A percentile compares a stretch with the other conserved stretches of the same genome.
phyloP scores from a whole-genome alignment of 2,113 vertebrate genomes.

The Oncorhynchus gorbuscha region DNA sequence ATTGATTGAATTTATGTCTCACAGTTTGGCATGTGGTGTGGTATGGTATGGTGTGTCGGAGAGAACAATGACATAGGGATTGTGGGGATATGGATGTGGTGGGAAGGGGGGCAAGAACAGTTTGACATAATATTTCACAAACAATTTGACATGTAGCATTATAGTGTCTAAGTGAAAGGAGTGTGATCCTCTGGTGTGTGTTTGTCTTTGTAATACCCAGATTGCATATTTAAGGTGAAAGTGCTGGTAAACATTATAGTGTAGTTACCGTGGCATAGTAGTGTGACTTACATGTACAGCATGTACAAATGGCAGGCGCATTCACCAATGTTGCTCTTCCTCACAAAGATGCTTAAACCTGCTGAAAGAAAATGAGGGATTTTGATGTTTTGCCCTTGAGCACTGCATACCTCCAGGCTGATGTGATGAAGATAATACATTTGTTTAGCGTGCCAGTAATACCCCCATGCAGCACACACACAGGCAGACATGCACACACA shows the following conservation, averaged over 20 bases:
- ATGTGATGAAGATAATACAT: constrained; percentile 60
- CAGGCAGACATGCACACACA: background rate
- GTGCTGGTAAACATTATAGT: constrained; percentile 33
- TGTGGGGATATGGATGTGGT: too few relatives aligned
- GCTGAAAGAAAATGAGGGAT: constrained; percentile 42
- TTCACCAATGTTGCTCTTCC: constrained; percentile 47
- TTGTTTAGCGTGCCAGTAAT: constrained; percentile 57
- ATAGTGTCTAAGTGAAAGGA: too few relatives aligned
- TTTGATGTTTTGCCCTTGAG: constrained; percentile 51
- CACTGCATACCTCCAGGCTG: constrained; percentile 46
- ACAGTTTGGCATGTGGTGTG: too few relatives aligned
- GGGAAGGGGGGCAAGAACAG: too few relatives aligned
- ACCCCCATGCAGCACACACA: background rate
- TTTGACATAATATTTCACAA: too few relatives aligned
- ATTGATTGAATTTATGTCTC: too few relatives aligned
- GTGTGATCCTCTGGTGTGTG: background rate
- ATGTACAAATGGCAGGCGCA: constrained; percentile 30
- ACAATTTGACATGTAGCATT: too few relatives aligned
- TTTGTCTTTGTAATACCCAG: constrained; percentile 38
- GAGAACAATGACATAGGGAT: too few relatives aligned
- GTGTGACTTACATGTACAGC: constrained; percentile 4
- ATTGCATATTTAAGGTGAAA: constrained; percentile 47
- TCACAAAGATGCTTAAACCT: constrained; percentile 50
- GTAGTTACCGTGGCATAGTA: constrained; percentile 29
- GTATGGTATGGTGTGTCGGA: too few relatives aligned